Conservation (phyloP, 1,140 invertebrate genomes). For the Vanessa tameamea region DNA sequence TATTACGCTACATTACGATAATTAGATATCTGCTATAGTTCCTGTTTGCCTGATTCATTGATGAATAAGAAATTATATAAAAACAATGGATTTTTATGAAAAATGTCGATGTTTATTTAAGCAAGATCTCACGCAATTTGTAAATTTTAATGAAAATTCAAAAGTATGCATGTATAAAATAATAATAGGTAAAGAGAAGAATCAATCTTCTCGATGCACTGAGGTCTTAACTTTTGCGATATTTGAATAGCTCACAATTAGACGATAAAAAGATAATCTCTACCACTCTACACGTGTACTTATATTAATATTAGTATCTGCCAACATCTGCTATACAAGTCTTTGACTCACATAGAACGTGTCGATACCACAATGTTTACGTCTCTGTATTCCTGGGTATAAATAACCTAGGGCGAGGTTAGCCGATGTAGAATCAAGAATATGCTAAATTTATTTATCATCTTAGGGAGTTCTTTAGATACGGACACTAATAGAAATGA, state of each 20-base stretch:
- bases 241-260: neutral
- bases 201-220: too few species aligned
- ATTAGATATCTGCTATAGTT: constrained; percentile 2
- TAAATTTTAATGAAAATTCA: too few species aligned
- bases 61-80: neutral
- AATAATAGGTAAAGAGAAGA: too few species aligned
- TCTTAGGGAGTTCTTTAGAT: too few species aligned
- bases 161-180: too few species aligned
- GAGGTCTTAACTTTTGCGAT: neutral
- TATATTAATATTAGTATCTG: constrained; percentile 1
- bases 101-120: too few species aligned
- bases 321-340: constrained; percentile 6
- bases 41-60: constrained; percentile 21
- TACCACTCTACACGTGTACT: neutral
- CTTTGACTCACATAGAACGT: neutral
- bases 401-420: constrained; percentile 15
- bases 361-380: constrained; percentile 20
- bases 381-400: constrained; percentile 9
- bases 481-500: too few species aligned
- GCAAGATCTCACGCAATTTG: too few species aligned
- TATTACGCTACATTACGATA: neutral
- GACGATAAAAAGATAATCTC: neutral
- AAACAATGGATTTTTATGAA: neutral
- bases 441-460: neutral
- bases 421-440: neutral